Conservation (phyloP, 1,140 invertebrate genomes). For the Lordiphosa collinella region DNA sequence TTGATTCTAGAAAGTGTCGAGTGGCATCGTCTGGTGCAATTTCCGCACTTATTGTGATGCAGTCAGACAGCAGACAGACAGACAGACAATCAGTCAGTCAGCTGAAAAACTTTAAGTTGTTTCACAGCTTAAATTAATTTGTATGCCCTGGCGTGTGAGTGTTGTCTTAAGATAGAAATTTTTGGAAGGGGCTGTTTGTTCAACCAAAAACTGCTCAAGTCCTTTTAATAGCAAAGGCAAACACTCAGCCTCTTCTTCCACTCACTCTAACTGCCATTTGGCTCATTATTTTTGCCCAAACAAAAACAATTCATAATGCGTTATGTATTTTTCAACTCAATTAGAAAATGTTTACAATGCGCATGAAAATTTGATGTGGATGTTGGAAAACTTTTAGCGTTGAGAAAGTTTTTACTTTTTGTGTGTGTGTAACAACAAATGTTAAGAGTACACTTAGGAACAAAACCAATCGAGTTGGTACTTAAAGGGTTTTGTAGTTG, state of each 20-base stretch:
- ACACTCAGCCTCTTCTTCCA: constrained; percentile 15
- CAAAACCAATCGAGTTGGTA: too few relatives aligned
- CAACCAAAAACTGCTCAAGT: constrained; percentile 47
- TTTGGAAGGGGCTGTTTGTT: constrained; percentile 28
- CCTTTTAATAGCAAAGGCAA: constrained; percentile 67
- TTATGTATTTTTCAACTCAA: constrained; percentile 78
- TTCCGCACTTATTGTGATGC: constrained; percentile 63
- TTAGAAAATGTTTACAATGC: constrained; percentile 75
- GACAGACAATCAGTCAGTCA: constrained; percentile 14
- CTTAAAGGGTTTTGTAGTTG: too few relatives aligned
- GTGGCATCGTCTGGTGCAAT: constrained; percentile 54
- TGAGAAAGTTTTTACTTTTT: constrained; percentile 1
- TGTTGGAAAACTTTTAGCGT: constrained; percentile 30
- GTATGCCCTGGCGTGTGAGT: constrained; percentile 31
- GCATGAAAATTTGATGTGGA: constrained; percentile 67
- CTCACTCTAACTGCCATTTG: neutral
- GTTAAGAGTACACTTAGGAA: constrained; percentile 8
- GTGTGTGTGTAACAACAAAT: constrained; percentile 33
- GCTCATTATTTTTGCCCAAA: constrained; percentile 67
- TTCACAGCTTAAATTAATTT: constrained; percentile 66
- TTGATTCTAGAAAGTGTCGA: constrained; percentile 22
- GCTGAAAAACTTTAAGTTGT: constrained; percentile 67
- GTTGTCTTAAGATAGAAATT: constrained; percentile 21
- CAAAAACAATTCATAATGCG: constrained; percentile 69
- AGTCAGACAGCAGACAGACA: neutral